Base-by-base conservation (phyloP, 1,140 invertebrate genomes). In the Bombus haemorrhoidalis region DNA sequence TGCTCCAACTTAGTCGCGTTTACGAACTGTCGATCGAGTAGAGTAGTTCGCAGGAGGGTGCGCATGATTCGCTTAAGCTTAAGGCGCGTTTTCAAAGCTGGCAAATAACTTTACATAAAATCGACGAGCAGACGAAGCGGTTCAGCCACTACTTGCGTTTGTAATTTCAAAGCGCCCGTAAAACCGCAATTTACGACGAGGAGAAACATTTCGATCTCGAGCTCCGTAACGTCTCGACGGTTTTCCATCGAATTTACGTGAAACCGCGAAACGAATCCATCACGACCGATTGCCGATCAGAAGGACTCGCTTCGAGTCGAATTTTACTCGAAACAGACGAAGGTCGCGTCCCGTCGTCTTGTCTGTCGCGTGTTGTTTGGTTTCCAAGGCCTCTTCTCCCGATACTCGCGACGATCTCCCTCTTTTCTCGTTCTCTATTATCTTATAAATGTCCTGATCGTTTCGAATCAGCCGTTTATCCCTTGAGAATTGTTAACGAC, bases 381-480 rank as follows among this genome's bases (percentile, higher is more conserved):
- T 94, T 91, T 92, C 90, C 81, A 92, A 39, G 88, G 86, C 62
- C 78, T 69, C 83, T 80, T 84, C 39, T 82, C 32, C 73, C 57
- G 77, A 87, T 37, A 79, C 84, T 53, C 85, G 72, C 66, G 75
- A 81, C 41, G 53, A 41, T 41, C 64, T 25, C 41, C 47, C 82
- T 32, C 22, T 43, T 25, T 6, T 66, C 39, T 57, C 41, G 32
- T 34, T 80, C 68, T 64, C 57, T 43, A 25, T 64, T 82, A 62
- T 81, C 86, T 89, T 87, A 86, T 80, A 91, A 92, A 92, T 90
- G 87, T 90, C 83, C 72, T 68, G 85, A 87, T 90, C 74, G 53
- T 90, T 90, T 91, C 86, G 79, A 57, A 80, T 69, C 86, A 75
- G 72, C 69, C 59, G 86, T 91, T 91, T 87, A 43, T 83, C 88